Percentiles rank a stretch among this genome's conserved stretches.
These are phyloP conservation scores for Dermatemys mawii DNA, from an alignment of 2,113 vertebrate genomes.

Conservation along the genomic window DNA sequence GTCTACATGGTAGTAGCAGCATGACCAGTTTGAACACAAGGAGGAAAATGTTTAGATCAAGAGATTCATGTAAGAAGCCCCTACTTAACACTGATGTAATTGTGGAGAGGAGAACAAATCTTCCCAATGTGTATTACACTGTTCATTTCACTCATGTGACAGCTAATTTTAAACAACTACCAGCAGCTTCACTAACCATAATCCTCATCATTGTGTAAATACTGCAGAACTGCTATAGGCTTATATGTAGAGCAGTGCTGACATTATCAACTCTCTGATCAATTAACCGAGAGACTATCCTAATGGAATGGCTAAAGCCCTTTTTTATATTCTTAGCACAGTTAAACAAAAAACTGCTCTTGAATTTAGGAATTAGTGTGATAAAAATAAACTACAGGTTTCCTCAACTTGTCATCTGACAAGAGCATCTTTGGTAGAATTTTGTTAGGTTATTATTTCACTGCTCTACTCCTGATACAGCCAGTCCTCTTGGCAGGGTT, in stretches of 20 bases:
- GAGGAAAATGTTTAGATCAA: not conserved
- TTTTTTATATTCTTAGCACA: slow-evolving; percentile 46
- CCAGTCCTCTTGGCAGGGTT: slow-evolving; percentile 45
- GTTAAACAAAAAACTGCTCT: slow-evolving; percentile 50
- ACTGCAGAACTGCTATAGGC: slow-evolving; percentile 36
- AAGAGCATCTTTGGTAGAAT: slow-evolving; percentile 13
- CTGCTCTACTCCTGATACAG: slow-evolving; percentile 53
- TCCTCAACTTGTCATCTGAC: slow-evolving; percentile 23
- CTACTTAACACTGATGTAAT: not conserved
- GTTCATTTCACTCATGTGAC: not conserved
- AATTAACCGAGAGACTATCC: slow-evolving; percentile 48
- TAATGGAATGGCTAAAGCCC: slow-evolving; percentile 24
- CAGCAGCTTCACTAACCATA: slow-evolving; percentile 31
- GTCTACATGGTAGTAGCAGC: rapidly evolving
- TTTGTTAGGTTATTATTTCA: slow-evolving; percentile 59
- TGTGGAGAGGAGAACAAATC: slow-evolving; percentile 18
- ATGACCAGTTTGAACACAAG: rapidly evolving
- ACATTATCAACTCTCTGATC: slow-evolving; percentile 59
- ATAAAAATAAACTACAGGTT: slow-evolving; percentile 30
- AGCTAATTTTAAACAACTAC: slow-evolving; percentile 30
- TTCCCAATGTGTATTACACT: not conserved
- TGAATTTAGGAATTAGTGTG: slow-evolving; percentile 38
- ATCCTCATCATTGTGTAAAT: slow-evolving; percentile 53
- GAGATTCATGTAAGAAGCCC: rapidly evolving
- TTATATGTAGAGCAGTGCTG: slow-evolving; percentile 32